Evolutionary conservation across 2,113 vertebrate species (phyloP).

Genomic region (Vanacampus margaritifer): DNA sequence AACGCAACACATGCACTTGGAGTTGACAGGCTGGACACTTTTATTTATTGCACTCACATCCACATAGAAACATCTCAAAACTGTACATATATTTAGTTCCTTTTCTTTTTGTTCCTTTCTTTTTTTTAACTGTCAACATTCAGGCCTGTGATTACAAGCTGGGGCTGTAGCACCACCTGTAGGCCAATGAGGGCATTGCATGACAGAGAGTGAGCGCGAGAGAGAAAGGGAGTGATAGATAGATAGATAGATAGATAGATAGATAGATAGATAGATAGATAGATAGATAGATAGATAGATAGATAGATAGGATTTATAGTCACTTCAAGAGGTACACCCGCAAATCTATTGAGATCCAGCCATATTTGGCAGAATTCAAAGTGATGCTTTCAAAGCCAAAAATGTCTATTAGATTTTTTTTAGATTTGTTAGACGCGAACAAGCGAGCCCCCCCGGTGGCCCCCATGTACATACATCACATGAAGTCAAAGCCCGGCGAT

Average conservation of each 20-base stretch:
- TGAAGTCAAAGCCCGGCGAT: slow-evolving; percentile 46
- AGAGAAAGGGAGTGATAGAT: neutral
- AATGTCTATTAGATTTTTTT: too few species aligned
- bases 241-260: neutral
- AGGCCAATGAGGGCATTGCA: slow-evolving; percentile 33
- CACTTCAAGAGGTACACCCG: too few species aligned
- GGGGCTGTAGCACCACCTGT: slow-evolving; percentile 72
- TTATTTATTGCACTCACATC: slow-evolving; percentile 3
- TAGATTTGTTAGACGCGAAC: too few species aligned
- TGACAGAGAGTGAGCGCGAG: neutral
- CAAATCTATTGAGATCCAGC: too few species aligned
- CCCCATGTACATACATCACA: slow-evolving; percentile 45
- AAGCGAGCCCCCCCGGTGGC: neutral
- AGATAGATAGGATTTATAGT: too few species aligned
- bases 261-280: neutral
- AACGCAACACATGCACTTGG: neutral
- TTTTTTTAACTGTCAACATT: slow-evolving; percentile 34
- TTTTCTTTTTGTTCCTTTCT: too few species aligned
- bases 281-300: too few species aligned
- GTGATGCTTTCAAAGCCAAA: too few species aligned
- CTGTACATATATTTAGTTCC: slow-evolving; percentile 3
- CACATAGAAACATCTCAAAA: neutral
- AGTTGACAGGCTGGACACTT: neutral
- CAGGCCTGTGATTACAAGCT: slow-evolving; percentile 28
- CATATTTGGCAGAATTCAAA: too few species aligned